Percentiles rank a stretch among this genome's conserved stretches.
Evolutionary conservation across 2,888 invertebrate genomes (phyloP).

Genomic region (Heteromurus nitidus): DNA sequence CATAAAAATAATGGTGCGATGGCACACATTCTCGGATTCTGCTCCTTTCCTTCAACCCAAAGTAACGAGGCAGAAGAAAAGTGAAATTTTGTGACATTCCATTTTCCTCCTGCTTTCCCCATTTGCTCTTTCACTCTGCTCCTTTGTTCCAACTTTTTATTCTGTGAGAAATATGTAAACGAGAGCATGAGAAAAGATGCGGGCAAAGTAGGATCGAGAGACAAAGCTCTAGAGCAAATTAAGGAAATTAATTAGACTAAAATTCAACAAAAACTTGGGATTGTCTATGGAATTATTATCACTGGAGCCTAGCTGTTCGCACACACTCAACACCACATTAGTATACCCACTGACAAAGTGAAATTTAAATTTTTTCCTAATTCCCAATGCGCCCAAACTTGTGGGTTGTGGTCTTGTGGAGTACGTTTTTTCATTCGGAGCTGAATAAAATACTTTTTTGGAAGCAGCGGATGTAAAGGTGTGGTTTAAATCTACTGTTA

Average conservation of each 20-base stretch:
- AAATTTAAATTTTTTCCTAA: conserved; percentile 33
- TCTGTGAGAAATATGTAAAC: neutral
- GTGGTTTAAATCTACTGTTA: too few relatives aligned
- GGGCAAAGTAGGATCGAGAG: conserved; percentile 3
- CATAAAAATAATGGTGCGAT: neutral
- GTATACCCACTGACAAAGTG: conserved; percentile 30
- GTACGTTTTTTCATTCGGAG: too few relatives aligned
- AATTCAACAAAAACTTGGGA: conserved; percentile 45
- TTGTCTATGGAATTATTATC: conserved; percentile 39
- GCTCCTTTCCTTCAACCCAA: too few relatives aligned
- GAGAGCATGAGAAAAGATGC: neutral
- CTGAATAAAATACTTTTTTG: too few relatives aligned
- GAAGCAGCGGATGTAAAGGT: too few relatives aligned
- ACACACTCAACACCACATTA: conserved; percentile 19
- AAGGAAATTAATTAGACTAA: conserved; percentile 61
- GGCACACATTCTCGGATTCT: too few relatives aligned
- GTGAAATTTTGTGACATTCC: neutral
- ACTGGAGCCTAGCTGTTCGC: too few relatives aligned
- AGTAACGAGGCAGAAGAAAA: neutral
- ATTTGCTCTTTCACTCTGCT: neutral
- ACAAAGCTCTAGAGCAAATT: conserved; percentile 58
- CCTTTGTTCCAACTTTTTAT: neutral
- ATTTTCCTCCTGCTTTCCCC: neutral
- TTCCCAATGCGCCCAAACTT: too few relatives aligned
- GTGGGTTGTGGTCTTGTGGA: too few relatives aligned